These are phyloP conservation scores for Aeoliscus strigatus DNA, from an alignment of 2,797 vertebrate genomes.

Conservation along the genomic window DNA sequence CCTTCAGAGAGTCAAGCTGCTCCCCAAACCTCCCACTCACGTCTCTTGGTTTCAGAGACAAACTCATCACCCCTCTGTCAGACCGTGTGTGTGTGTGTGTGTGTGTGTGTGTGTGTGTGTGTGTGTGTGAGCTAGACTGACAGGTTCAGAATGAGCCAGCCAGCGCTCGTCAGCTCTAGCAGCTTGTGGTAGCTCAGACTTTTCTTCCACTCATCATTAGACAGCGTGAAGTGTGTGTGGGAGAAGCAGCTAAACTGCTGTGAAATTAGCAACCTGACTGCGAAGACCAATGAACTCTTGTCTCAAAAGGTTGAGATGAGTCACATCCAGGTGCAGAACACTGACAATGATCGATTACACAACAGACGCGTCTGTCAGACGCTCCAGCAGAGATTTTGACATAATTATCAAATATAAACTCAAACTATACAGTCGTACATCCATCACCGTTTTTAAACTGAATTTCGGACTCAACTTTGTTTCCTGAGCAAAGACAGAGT, in stretches of 20 bases:
- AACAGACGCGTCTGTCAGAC: too few species aligned
- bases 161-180: conserved; percentile 33
- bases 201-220: conserved; percentile 39
- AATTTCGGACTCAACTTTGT: too few species aligned
- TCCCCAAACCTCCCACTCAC: conserved; percentile 24
- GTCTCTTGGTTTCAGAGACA: conserved; percentile 23
- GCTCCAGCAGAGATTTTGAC: too few species aligned
- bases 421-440: too few species aligned
- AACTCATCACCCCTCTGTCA: conserved; percentile 16
- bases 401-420: too few species aligned
- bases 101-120: too few species aligned
- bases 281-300: conserved; percentile 17
- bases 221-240: conserved; percentile 48
- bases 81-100: too few species aligned
- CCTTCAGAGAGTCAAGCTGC: conserved; percentile 13
- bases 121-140: conserved; percentile 41
- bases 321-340: conserved; percentile 1
- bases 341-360: too few species aligned
- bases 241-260: conserved; percentile 34
- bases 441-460: too few species aligned
- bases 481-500: too few species aligned
- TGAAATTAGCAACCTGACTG: conserved; percentile 42
- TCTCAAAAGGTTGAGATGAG: neutral
- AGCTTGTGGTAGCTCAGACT: conserved; percentile 46
- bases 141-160: conserved; percentile 34